Evolutionary conservation across 2,113 vertebrate genomes (phyloP).

Genomic region (Perca fluviatilis): DNA sequence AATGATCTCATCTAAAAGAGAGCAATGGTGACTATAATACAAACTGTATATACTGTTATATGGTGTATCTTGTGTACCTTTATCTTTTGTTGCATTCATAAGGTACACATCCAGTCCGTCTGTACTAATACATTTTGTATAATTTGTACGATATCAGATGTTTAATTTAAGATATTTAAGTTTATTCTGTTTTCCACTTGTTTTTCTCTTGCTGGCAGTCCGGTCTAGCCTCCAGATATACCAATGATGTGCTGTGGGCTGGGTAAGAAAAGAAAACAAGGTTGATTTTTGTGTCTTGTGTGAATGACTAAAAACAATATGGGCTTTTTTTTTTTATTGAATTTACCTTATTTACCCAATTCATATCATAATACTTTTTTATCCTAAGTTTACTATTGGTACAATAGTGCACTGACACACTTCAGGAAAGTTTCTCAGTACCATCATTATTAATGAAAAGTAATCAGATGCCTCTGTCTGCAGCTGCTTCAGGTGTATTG

Average conservation of each 20-base stretch:
- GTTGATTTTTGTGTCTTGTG: background rate
- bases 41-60: background rate
- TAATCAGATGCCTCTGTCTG: conserved; percentile 4
- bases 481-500: conserved; percentile 17
- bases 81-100: background rate
- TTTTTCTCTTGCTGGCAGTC: background rate
- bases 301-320: background rate
- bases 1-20: background rate
- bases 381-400: background rate
- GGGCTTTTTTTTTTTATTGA: background rate
- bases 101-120: background rate
- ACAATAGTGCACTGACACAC: background rate
- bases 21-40: background rate
- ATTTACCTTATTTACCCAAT: too few species aligned
- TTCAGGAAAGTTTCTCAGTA: background rate
- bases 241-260: background rate
- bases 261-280: too few species aligned
- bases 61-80: too few species aligned
- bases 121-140: background rate
- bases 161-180: background rate
- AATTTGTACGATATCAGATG: background rate
- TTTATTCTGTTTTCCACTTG: background rate
- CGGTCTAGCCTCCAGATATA: background rate
- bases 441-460: background rate
- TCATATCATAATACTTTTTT: background rate